Evolutionary conservation across 2,888 invertebrate genomes (phyloP).

Genomic region (Rhogogaster chlorosoma): DNA sequence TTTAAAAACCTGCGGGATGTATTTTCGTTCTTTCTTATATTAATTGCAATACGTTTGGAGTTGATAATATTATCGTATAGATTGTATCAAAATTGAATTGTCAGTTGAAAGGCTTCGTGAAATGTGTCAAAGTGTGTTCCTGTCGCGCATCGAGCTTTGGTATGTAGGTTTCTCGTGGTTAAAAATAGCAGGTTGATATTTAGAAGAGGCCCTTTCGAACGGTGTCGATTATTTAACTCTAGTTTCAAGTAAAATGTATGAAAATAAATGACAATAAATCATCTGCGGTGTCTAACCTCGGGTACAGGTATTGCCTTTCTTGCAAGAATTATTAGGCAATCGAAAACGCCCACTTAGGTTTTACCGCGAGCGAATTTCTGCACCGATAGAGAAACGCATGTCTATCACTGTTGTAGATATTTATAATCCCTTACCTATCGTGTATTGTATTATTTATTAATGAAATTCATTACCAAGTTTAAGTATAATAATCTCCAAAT

Average conservation of each 20-base stretch:
- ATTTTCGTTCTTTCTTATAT: background rate
- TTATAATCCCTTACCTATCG: background rate
- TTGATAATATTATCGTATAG: background rate
- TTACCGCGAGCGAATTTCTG: constrained; percentile 25
- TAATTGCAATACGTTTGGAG: background rate
- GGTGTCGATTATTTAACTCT: constrained; percentile 60
- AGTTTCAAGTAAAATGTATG: constrained; percentile 15
- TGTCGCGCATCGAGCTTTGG: constrained; percentile 60
- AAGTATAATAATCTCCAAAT: background rate
- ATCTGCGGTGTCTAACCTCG: constrained; percentile 12
- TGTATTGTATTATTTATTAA: background rate
- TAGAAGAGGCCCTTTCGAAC: constrained; percentile 64
- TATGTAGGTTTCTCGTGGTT: constrained; percentile 74
- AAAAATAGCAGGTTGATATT: constrained; percentile 76
- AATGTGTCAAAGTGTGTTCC: constrained; percentile 60
- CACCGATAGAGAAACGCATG: background rate
- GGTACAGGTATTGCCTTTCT: constrained; percentile 40
- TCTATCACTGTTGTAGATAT: constrained; percentile 16
- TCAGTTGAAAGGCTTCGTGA: constrained; percentile 63
- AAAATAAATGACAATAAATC: constrained; percentile 33
- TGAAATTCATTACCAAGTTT: background rate
- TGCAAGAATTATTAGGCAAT: constrained; percentile 55
- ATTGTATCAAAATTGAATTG: constrained; percentile 56
- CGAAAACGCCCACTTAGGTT: constrained; percentile 59
- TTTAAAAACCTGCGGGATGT: background rate